phyloP scores from a whole-genome alignment of 2,113 vertebrate species.

The Romanogobio albipinnatus region DNA sequence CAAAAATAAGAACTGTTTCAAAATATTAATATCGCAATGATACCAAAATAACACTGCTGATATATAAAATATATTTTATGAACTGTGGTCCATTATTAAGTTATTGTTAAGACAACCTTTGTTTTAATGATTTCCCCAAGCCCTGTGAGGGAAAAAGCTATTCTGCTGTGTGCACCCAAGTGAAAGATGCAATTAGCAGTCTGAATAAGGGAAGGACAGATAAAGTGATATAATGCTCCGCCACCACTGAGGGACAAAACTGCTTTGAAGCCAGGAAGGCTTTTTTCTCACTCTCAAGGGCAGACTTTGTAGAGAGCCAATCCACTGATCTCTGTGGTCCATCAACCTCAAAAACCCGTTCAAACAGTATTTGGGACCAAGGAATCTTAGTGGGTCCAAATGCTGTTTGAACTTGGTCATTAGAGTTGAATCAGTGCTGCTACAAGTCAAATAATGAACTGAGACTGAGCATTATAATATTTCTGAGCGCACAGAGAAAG shows the following conservation, averaged over 20 bases:
- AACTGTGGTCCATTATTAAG: background rate
- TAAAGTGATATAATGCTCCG: conserved; percentile 31
- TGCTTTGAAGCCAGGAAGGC: conserved; percentile 18
- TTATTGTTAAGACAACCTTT: conserved; percentile 13
- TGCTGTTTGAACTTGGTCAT: background rate
- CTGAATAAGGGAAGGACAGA: conserved; percentile 8
- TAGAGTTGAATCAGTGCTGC: background rate
- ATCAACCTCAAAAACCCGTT: conserved; percentile 26
- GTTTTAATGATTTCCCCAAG: conserved; percentile 35
- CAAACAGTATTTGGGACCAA: conserved; percentile 2
- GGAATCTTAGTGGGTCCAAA: conserved; percentile 20
- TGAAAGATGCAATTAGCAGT: conserved; percentile 39
- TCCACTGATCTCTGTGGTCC: conserved; percentile 20
- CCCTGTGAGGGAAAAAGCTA: background rate
- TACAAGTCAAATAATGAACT: background rate
- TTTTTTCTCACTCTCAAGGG: conserved; percentile 19
- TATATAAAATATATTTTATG: background rate
- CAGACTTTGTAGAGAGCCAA: conserved; percentile 26
- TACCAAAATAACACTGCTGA: background rate
- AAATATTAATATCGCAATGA: background rate
- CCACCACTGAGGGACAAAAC: background rate
- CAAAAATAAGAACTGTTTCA: no score
- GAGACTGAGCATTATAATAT: no score
- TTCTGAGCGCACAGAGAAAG: no score
- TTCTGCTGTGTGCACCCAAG: conserved; percentile 33